These are phyloP conservation scores for Leiothrix lutea DNA, from an alignment of 2,113 vertebrate species.

Conservation along the genomic window DNA sequence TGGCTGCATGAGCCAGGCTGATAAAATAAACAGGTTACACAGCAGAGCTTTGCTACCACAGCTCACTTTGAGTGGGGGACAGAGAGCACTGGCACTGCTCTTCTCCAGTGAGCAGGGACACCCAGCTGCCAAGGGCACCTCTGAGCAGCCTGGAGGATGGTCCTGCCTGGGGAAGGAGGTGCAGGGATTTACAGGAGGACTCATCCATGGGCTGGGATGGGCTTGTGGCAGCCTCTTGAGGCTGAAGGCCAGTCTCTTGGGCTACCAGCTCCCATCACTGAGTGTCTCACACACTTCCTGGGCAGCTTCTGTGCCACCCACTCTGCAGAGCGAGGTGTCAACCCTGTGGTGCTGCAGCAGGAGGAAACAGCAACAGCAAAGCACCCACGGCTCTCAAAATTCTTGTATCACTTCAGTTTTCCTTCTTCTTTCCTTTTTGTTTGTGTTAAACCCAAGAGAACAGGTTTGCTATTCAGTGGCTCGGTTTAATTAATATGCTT, in stretches of 20 bases:
- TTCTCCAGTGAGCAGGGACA: rapidly evolving
- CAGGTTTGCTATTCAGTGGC: neutral
- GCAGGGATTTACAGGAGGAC: neutral
- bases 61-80: rapidly evolving
- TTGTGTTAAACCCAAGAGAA: neutral
- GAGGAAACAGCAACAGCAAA: neutral
- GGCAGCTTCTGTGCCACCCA: neutral
- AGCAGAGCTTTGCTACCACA: neutral
- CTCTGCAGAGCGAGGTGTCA: rapidly evolving
- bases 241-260: rapidly evolving
- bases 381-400: neutral
- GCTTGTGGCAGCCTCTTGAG: rapidly evolving
- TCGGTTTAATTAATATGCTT: neutral
- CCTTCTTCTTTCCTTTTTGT: neutral
- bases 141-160: neutral
- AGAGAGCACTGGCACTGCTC: neutral
- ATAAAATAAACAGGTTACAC: neutral
- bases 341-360: neutral
- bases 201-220: neutral
- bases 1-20: rapidly evolving
- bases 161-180: neutral
- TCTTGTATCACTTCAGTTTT: neutral
- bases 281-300: neutral
- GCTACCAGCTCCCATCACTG: neutral
- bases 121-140: neutral